Base-by-base conservation (phyloP, 2,888 invertebrate species). In the Drosophila niveifrons region DNA sequence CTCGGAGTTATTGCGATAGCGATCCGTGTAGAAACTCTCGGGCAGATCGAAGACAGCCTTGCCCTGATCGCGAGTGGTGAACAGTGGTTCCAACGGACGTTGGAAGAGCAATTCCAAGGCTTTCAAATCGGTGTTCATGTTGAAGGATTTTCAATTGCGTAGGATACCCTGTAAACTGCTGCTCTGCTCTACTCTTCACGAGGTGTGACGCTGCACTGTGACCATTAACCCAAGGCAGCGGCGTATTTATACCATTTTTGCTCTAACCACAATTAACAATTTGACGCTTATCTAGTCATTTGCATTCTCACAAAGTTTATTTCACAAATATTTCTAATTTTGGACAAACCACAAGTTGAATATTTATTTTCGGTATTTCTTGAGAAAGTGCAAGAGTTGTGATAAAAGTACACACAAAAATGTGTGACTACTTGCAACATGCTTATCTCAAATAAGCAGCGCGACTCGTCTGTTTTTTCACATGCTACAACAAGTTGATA, bases 21-120 rank as follows among this genome's bases (percentile, higher is more conserved):
- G 80, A 23, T 91, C 91, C 11, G 88, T 89, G 2, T 87, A 91
- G 70, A 85, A 92, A 55, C 86, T 90, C n/a, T 89, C 89, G 4
- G 92, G 92, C 23, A 92, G 62, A 62, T 92, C 92, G 17, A 92
- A 89, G 0, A 86, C 84, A 0, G 85, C 76, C 62, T 91, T 92
- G 41, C 92, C 92, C 67, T 90, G 63, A 48, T 91, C 91, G 1
- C 91, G 81, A 2, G 90, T 76, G 1, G 91, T 91, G 62, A 92
- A 92, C 9, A 90, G 73, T 1, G 92, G 92, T 57, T 92, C 92
- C 75, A 91, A 62, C 0, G 92, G 92, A 62, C 92, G 90, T 64
- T 92, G 88, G 75, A 92, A 92, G 11, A 92, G 66, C 23, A 92
- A 58, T 41, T 89, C 82, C 15, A 92, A 57, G 13, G 90, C 90